Evolutionary conservation across 2,113 vertebrate genomes (phyloP), one percentile per base, ranked within the genome.

Genomic region (Excalfactoria chinensis): DNA sequence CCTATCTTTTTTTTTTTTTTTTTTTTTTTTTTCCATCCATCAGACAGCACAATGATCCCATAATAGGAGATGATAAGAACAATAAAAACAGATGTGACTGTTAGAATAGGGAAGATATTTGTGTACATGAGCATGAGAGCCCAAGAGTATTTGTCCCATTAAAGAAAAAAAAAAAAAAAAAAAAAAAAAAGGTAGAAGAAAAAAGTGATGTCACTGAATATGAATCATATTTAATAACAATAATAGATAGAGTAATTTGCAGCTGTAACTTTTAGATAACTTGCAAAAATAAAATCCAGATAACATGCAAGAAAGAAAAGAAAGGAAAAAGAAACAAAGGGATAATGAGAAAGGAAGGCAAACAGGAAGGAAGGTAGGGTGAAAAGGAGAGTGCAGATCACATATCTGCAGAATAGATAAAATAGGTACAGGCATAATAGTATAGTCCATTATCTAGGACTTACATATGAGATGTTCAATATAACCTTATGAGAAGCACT

Each of bases 1-100:
- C 73, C 37, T 37, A 37, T 37, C 37, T 37, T 37, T 37, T 37
- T 37, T 37, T 37, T 37, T 37, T 37, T 37, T 37, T 37, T 37
- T 90, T 91, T 46, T 92, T 93, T 88, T 58, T 51, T 90, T 86
- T 95, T 90, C 81, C 32, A 84, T 93, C 51, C 73, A 48, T 14
- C 22, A 84, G 41, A 77, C 73, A 86, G 84, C 73, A 37, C 51
- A 70, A 15, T 78, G 44, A 46, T 95, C 21, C 35, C 55, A 43
- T 30, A 88, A 71, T 71, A 73, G 91, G 70, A 94, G 58, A 70
- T 43, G 35, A 51, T 75, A 13, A 78, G 32, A 94, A 76, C n/a
- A 86, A 83, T 21, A 64, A 85, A 78, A 89, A 86, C 10, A 95
- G 44, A 67, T 78, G 28, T 8, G 68, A 90, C 74, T 69, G 59